Evolutionary conservation across 2,888 invertebrate genomes (phyloP).

Genomic region (Deilephila elpenor): DNA sequence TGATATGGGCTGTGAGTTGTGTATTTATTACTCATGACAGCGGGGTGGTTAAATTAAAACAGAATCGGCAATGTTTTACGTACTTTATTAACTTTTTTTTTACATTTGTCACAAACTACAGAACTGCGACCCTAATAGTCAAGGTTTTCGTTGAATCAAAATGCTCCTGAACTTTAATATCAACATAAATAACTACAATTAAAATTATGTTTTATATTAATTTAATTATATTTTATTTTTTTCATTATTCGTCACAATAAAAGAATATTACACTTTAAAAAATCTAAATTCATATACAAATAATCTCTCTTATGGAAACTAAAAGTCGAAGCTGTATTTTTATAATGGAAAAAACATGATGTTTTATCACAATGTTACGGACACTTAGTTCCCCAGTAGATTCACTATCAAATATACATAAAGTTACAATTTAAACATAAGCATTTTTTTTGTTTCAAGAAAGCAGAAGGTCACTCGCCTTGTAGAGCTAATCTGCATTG

Average conservation of each 20-base stretch:
- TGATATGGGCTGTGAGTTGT: too few relatives aligned
- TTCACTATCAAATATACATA: conserved; percentile 82
- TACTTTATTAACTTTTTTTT: conserved; percentile 78
- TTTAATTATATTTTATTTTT: conserved; percentile 51
- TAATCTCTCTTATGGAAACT: conserved; percentile 80
- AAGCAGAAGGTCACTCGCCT: conserved; percentile 72
- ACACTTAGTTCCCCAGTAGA: conserved; percentile 76
- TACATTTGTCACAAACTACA: conserved; percentile 81
- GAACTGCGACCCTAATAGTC: conserved; percentile 79
- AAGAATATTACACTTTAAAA: conserved; percentile 72
- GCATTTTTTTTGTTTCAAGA: conserved; percentile 73
- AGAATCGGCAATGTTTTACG: conserved; percentile 61
- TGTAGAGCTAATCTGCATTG: conserved; percentile 44
- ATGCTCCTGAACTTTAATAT: conserved; percentile 74
- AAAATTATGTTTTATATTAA: conserved; percentile 70
- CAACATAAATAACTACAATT: conserved; percentile 78
- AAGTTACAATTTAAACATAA: conserved; percentile 77
- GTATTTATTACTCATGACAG: not conserved
- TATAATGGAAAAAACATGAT: conserved; percentile 80
- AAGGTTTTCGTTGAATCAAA: conserved; percentile 78
- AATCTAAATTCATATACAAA: conserved; percentile 83
- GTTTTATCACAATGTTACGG: conserved; percentile 84
- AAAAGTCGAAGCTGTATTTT: conserved; percentile 72
- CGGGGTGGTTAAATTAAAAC: conserved; percentile 43
- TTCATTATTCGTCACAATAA: conserved; percentile 75